Base-by-base conservation (phyloP, 2,113 vertebrate genomes). In the Lophura nycthemera region DNA sequence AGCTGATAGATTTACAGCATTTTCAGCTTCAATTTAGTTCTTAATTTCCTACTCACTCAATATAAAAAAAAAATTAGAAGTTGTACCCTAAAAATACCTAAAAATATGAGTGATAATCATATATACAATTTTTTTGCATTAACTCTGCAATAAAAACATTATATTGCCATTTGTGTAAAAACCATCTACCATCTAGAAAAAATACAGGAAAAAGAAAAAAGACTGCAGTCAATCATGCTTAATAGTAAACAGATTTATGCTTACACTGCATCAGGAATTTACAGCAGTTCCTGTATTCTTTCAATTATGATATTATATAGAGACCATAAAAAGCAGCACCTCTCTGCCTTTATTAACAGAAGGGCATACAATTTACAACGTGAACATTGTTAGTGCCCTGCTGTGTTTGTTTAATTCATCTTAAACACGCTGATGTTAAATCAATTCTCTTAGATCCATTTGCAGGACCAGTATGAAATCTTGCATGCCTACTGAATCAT, bases 221-320 rank as follows among this genome's bases (percentile, higher is more conserved):
- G 8, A 21, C 27, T 42, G 30, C 54, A 45, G 54, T 89, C 81
- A 93, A 79, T 90, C 69, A 69, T 16, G 25, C 50, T 81, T 84
- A 88, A 81, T 74, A 67, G 20, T 57, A 72, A 90, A 90, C 61
- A 90, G 69, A 69, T 19, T 74, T 83, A 59, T 1, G 8, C 57
- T 96, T 79, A 48, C 30, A 30, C 89, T 90, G 89, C 63, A 56
- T 63, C 63, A n/a, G 71, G 54, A 83, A 66, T 85, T 76, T 89
- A 48, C 30, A 79, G 54, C 61, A 10, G 29, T 78, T 92, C 73
- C 88, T 69, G 13, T 79, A 54, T 15, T 87, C 27, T 36, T 74
- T 78, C 81, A 66, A 20, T 82, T 82, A 73, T 54, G 2, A 0
- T 25, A 4, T 71, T 90, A 4, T 29, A 21, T 19, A 30, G 57